These are phyloP conservation scores for Benthosema pterotum DNA, from an alignment of 2,797 vertebrate species.

Conservation along the genomic window DNA sequence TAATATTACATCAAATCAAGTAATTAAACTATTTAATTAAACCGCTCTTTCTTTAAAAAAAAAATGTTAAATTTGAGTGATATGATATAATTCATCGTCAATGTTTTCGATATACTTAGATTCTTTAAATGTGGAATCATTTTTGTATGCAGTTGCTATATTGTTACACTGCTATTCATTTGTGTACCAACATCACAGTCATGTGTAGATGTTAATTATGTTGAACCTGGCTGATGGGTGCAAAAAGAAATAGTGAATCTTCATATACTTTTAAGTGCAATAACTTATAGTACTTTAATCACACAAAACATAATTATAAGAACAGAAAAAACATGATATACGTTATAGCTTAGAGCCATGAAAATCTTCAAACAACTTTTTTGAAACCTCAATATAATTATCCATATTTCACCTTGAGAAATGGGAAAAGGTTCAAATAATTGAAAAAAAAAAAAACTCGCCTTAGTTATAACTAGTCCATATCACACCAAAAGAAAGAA, in stretches of 20 bases:
- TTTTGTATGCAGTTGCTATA: too few species aligned
- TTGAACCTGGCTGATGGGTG: neutral
- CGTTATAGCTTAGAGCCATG: constrained; percentile 69
- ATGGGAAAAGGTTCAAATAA: constrained; percentile 42
- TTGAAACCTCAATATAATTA: constrained; percentile 37
- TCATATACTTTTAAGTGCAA: constrained; percentile 79
- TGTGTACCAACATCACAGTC: too few species aligned
- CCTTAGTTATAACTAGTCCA: constrained; percentile 35
- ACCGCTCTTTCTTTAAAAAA: too few species aligned
- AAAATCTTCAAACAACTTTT: constrained; percentile 41
- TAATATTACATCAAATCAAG: too few species aligned
- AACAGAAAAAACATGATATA: constrained; percentile 69
- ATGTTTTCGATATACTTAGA: too few species aligned
- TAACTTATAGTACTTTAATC: constrained; percentile 88
- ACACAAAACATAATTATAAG: constrained; percentile 68
- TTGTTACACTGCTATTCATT: too few species aligned
- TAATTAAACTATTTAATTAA: too few species aligned
- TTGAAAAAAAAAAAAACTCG: constrained; percentile 36
- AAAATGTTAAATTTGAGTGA: too few species aligned
- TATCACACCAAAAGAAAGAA: constrained; percentile 41
- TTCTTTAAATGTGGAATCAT: too few species aligned
- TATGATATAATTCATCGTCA: too few species aligned
- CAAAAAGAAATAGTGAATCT: constrained; percentile 32
- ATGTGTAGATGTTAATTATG: too few species aligned
- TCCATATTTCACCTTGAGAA: constrained; percentile 40